Base-by-base conservation (phyloP, 1,140 invertebrate genomes). In the Popillia japonica region DNA sequence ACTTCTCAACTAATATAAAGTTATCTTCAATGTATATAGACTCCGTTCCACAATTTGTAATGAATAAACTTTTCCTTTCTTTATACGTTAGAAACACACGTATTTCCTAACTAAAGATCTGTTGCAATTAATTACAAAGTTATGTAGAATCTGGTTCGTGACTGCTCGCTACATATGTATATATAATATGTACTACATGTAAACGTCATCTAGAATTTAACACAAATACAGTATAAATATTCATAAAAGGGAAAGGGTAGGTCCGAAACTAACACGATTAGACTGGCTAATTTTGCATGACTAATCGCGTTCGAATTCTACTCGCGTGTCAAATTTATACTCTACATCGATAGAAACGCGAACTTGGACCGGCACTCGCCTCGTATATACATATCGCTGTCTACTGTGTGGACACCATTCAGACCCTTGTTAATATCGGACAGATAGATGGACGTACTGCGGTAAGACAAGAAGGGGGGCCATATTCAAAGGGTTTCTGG, bases 351-450 rank as follows among this genome's bases (percentile, higher is more conserved):
- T 34, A 68, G 61, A 34, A 68, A 68, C 61, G 27, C 61, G 48
- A 55, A 55, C 14, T 17, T n/a, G 17, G 48, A 17, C 17, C 17
- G 14, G 9, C 61, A 22, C 17, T 34, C 61, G 22, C 61, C 27
- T 68, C 27, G 27, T 34, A 34, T 34, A 68, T 68, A 68, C 61
- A 34, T 34, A 55, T 55, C n/a, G 6, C 48, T 17, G n/a, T 55
- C 48, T 14, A 14, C 48, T 55, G 48, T 17, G 48, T 55, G 48
- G 48, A 55, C 48, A 55, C 48, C 48, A 34, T 27, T 27, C 61
- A 68, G 61, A 68, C 61, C 61, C 61, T 68, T 68, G 61, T 68
- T 68, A 68, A 68, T 27, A 68, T 68, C 61, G 61, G 61, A 68
- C 22, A 68, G 61, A 68, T 68, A 34, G 61, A 68, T 20, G 27